phyloP scores from a whole-genome alignment of 2,888 invertebrate genomes.

The Cryptophagus acutangulus region DNA sequence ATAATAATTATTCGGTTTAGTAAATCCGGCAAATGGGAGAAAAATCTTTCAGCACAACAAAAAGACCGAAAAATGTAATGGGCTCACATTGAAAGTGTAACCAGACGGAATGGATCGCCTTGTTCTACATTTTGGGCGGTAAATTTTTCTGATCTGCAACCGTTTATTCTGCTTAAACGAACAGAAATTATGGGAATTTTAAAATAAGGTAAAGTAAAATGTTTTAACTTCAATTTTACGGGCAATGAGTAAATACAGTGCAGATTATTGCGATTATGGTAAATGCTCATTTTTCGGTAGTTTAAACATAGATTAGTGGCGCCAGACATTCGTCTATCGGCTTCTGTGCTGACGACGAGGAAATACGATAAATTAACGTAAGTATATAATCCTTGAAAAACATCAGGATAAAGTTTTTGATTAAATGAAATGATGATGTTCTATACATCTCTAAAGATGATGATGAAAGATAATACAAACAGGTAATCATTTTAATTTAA shows the following conservation, averaged over 20 bases:
- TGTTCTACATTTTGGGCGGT: constrained; percentile 4
- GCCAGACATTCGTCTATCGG: constrained; percentile 23
- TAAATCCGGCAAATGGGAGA: neutral
- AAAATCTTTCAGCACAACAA: constrained; percentile 5
- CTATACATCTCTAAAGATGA: neutral
- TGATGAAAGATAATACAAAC: constrained; percentile 19
- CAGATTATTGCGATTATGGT: constrained; percentile 39
- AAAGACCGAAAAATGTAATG: constrained; percentile 1
- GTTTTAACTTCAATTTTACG: constrained; percentile 27
- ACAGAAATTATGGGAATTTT: constrained; percentile 2
- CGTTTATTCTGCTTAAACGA: constrained; percentile 2
- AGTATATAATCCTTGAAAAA: too few species aligned
- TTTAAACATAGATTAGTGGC: constrained; percentile 37
- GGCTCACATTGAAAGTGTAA: neutral
- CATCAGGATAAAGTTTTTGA: too few species aligned
- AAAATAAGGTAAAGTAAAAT: neutral
- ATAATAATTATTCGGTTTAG: neutral
- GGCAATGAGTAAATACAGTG: constrained; percentile 26
- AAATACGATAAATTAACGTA: too few species aligned
- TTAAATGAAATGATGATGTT: too few species aligned
- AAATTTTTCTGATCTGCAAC: neutral
- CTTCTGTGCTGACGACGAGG: too few species aligned
- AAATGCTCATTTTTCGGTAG: constrained; percentile 38
- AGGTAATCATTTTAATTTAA: constrained; percentile 35
- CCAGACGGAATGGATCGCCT: neutral